These are phyloP conservation scores for Pammene aurita DNA, from an alignment of 2,888 invertebrate genomes.

Conservation along the genomic window DNA sequence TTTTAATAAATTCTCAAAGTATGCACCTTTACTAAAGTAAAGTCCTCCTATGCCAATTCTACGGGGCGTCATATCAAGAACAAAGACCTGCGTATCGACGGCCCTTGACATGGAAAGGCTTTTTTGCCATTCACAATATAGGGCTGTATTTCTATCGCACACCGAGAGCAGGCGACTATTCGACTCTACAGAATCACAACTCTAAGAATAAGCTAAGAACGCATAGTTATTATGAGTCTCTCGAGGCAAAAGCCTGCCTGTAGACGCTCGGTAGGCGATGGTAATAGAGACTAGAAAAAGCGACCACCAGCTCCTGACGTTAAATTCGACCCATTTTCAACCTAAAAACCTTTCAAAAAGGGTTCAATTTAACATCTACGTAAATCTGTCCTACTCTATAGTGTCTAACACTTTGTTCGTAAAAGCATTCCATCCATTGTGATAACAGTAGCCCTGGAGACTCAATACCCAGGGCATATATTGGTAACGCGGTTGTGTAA, in stretches of 20 bases:
- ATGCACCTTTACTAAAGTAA: constrained; percentile 4
- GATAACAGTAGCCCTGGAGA: constrained; percentile 46
- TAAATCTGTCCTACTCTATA: constrained; percentile 41
- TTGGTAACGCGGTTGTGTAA: constrained; percentile 27
- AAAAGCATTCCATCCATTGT: constrained; percentile 60
- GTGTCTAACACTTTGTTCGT: constrained; percentile 60
- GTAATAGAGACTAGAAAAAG: constrained; percentile 52
- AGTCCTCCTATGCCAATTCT: constrained; percentile 38
- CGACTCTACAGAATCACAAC: not conserved
- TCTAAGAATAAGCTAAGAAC: not conserved
- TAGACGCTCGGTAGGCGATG: not conserved
- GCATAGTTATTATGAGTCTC: too few relatives aligned
- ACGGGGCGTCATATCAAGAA: constrained; percentile 54
- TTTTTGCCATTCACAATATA: constrained; percentile 75
- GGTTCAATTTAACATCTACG: constrained; percentile 1
- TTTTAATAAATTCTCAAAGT: constrained; percentile 12
- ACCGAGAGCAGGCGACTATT: not conserved
- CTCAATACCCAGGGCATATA: constrained; percentile 30
- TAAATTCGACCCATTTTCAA: constrained; percentile 19
- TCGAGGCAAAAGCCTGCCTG: not conserved
- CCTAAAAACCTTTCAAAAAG: constrained; percentile 29
- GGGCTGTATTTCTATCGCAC: not conserved
- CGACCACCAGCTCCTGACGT: constrained; percentile 31
- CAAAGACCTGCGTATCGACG: constrained; percentile 75
- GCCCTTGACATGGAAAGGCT: constrained; percentile 79